Evolutionary conservation across 2,113 vertebrate species (phyloP).

Genomic region (Columbina picui): DNA sequence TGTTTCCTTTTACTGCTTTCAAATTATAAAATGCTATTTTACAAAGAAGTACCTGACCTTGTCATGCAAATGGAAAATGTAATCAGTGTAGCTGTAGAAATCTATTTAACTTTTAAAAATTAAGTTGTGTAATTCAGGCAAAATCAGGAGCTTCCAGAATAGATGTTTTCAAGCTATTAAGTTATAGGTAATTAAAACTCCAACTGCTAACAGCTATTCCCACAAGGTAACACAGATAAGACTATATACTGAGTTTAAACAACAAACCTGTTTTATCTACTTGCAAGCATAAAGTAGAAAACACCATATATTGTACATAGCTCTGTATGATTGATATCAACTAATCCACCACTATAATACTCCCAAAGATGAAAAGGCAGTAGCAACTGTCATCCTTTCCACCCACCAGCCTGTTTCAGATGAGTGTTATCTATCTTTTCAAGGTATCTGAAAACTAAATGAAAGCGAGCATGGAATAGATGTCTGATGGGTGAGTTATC

Average conservation of each 20-base stretch:
- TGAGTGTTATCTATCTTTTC: not conserved
- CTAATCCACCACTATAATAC: not conserved
- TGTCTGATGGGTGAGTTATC: not conserved
- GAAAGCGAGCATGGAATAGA: not conserved
- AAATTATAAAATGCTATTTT: not conserved
- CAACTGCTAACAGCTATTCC: not conserved
- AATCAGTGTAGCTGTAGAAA: not conserved
- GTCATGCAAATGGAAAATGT: not conserved
- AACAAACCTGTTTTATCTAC: not conserved
- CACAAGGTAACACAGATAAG: not conserved
- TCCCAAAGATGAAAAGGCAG: slow-evolving; percentile 6
- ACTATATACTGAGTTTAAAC: not conserved
- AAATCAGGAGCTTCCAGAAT: not conserved
- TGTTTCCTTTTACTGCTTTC: not conserved
- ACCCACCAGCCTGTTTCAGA: not conserved
- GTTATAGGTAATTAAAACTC: not conserved
- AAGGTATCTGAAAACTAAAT: not conserved
- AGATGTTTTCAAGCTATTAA: not conserved
- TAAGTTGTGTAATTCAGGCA: not conserved
- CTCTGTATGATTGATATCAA: not conserved
- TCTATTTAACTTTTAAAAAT: not conserved
- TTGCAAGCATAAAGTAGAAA: not conserved
- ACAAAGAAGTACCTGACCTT: not conserved
- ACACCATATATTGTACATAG: not conserved
- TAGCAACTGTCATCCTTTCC: not conserved